Conservation (phyloP, 1,140 invertebrate species). For the Linepithema humile region DNA sequence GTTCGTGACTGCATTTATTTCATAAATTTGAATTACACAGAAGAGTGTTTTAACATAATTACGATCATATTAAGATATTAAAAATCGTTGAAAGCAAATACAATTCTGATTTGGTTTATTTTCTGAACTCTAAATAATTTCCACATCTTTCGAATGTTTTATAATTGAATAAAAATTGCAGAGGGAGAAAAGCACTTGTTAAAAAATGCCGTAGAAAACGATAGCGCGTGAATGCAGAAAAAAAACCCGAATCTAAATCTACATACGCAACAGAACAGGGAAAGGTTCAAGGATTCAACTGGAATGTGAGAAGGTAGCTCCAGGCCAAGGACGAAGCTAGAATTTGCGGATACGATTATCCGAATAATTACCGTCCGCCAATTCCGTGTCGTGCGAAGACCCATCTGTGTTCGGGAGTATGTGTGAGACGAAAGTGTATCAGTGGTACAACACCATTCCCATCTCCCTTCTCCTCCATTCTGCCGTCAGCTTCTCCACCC, state of each 20-base stretch:
- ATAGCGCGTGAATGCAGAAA: no score
- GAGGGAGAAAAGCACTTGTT: no score
- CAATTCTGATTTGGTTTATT: background rate
- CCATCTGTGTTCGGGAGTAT: constrained; percentile 28
- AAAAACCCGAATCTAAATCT: no score
- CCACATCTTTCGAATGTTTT: background rate
- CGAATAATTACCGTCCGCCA: background rate
- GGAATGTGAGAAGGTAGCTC: background rate
- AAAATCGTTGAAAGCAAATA: background rate
- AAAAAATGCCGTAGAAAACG: no score
- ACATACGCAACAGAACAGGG: background rate
- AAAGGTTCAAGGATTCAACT: background rate
- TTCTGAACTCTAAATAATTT: no score
- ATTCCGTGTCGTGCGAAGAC: background rate
- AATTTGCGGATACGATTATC: background rate
- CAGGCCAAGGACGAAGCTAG: background rate
- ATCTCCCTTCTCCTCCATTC: constrained; percentile 2
- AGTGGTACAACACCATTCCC: constrained; percentile 62
- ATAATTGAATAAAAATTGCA: background rate
- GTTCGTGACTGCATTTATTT: background rate
- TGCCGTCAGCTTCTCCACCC: constrained; percentile 30
- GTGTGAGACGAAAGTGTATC: constrained; percentile 61
- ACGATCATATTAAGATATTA: background rate
- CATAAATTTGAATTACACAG: background rate
- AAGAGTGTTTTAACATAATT: background rate